These are phyloP conservation scores for Cricetomys ansorgei DNA, from an alignment of 2,113 vertebrate genomes.

Conservation along the genomic window DNA sequence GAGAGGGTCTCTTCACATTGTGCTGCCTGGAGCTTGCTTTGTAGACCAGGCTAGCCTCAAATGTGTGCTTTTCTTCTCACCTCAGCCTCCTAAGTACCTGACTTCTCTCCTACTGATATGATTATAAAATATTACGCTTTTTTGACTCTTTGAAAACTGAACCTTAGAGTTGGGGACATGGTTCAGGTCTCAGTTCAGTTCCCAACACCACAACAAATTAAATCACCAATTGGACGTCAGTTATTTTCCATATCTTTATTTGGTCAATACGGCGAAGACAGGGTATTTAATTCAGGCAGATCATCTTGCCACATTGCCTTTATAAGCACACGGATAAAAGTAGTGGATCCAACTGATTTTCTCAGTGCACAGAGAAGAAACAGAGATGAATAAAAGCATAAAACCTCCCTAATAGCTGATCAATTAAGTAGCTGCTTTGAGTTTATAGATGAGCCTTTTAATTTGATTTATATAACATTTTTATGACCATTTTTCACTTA, in stretches of 20 bases:
- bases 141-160: background rate
- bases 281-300: background rate
- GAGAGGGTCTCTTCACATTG: background rate
- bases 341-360: background rate
- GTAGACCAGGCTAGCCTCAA: background rate
- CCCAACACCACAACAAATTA: background rate
- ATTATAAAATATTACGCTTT: background rate
- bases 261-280: background rate
- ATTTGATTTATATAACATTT: background rate
- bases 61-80: background rate
- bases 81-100: background rate
- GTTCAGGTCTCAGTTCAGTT: background rate
- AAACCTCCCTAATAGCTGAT: background rate
- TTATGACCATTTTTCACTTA: background rate
- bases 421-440: background rate
- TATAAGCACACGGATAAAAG: background rate
- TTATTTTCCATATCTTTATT: background rate
- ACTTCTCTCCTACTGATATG: background rate
- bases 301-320: background rate
- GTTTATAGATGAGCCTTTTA: background rate
- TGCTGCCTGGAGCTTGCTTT: background rate
- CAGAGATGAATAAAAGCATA: background rate
- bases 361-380: background rate
- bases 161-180: background rate
- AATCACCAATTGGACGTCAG: background rate